Conservation (phyloP, 2,888 invertebrate species). For the Steromphala cineraria region DNA sequence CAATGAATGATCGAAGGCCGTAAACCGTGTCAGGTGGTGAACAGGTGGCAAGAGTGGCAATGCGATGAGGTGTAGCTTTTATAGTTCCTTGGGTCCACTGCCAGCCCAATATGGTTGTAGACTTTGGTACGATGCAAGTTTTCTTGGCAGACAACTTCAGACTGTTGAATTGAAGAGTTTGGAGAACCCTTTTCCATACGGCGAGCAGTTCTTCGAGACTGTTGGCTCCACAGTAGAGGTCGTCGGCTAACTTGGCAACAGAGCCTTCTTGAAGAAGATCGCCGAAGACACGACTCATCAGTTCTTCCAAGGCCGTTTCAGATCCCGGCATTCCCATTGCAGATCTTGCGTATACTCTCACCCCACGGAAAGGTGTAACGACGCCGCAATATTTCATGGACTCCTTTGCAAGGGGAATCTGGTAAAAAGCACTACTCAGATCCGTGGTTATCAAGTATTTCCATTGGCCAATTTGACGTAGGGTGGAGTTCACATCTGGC, state of each 20-base stretch:
- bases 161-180: constrained; percentile 22
- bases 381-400: too few relatives aligned
- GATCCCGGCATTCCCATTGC: too few relatives aligned
- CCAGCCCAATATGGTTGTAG: constrained; percentile 34
- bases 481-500: constrained; percentile 37
- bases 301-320: constrained; percentile 44
- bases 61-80: constrained; percentile 30
- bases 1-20: constrained; percentile 18
- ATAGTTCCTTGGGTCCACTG: constrained; percentile 38
- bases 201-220: too few relatives aligned
- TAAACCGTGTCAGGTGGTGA: not conserved
- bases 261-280: constrained; percentile 33
- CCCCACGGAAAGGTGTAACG: too few relatives aligned
- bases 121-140: constrained; percentile 23
- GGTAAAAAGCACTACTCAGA: constrained; percentile 45
- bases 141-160: constrained; percentile 33
- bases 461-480: constrained; percentile 42
- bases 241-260: constrained; percentile 43
- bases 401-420: constrained; percentile 42
- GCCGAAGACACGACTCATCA: constrained; percentile 36
- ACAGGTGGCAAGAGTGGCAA: constrained; percentile 15
- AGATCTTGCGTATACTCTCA: constrained; percentile 40
- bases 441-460: constrained; percentile 46
- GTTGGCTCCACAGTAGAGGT: constrained; percentile 44
- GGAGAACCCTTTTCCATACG: constrained; percentile 36